phyloP scores from a whole-genome alignment of 1,140 invertebrate species.

The Aphelinus atriplicis region DNA sequence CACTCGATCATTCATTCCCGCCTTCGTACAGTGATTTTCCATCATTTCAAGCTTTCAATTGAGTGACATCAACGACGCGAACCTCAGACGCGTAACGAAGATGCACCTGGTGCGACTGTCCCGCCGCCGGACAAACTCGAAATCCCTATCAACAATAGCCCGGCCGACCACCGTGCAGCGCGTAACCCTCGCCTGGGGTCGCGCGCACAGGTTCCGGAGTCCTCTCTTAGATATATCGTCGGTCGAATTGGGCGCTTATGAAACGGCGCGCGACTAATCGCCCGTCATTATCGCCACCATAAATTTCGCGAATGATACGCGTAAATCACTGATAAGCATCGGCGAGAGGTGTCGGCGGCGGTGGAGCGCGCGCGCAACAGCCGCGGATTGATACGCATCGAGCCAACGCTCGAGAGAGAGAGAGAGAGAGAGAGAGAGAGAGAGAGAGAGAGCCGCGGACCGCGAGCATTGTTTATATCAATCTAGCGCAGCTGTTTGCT shows the following conservation, averaged over 20 bases:
- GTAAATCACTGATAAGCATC: constrained; percentile 29
- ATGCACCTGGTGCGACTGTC: too few species aligned
- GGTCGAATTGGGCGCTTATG: not conserved
- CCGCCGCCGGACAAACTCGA: not conserved
- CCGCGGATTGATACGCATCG: not conserved
- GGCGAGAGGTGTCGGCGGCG: not conserved
- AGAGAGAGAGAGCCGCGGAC: not conserved
- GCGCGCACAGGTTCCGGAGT: too few species aligned
- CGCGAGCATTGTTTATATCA: constrained; percentile 14
- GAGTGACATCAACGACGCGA: too few species aligned
- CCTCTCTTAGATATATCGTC: too few species aligned
- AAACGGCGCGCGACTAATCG: constrained; percentile 12
- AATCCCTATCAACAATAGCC: not conserved
- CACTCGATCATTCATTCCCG: too few species aligned
- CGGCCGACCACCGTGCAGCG: too few species aligned
- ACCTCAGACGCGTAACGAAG: too few species aligned
- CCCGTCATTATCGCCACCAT: constrained; percentile 21
- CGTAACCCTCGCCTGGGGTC: too few species aligned
- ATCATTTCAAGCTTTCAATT: too few species aligned
- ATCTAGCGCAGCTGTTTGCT: not conserved
- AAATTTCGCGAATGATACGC: constrained; percentile 27
- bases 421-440: not conserved
- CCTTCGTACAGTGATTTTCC: too few species aligned
- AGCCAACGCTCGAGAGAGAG: not conserved
- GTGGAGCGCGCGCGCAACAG: not conserved